A percentile compares a stretch with the other conserved stretches of the same genome.
These are phyloP conservation scores for Cyanoliseus patagonus DNA, from an alignment of 2,113 vertebrate species.

Conservation along the genomic window DNA sequence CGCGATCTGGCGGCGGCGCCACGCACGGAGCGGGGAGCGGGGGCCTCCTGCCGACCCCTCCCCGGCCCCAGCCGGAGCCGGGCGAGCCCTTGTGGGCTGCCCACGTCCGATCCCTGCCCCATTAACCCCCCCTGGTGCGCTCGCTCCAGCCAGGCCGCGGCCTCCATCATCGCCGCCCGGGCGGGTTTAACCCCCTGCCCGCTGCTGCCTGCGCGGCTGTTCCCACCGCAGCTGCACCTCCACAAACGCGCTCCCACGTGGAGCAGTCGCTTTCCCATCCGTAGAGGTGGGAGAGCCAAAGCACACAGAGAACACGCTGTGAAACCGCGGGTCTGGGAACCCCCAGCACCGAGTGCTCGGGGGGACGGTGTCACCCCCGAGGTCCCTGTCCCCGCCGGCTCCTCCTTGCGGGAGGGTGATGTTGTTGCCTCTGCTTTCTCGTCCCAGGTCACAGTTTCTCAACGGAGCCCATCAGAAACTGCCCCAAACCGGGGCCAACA, in stretches of 20 bases:
- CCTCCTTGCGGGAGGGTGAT: not conserved
- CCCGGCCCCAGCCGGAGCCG: no score
- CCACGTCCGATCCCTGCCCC: not conserved
- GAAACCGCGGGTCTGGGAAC: not conserved
- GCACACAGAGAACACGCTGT: no score
- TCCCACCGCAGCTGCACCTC: not conserved
- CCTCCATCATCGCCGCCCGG: not conserved
- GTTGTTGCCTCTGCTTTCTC: not conserved
- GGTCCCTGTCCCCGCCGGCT: no score
- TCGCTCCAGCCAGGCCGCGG: no score
- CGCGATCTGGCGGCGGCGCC: not conserved
- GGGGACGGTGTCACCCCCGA: not conserved
- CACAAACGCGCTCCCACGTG: fast-evolving
- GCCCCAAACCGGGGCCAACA: not conserved
- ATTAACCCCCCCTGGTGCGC: not conserved
- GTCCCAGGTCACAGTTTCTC: not conserved
- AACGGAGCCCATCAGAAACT: not conserved
- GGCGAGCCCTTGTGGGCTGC: not conserved
- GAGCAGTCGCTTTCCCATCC: not conserved
- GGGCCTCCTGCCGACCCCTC: not conserved
- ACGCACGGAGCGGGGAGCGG: not conserved
- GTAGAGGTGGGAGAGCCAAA: not conserved
- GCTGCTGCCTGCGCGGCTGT: not conserved
- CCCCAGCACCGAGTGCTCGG: no score
- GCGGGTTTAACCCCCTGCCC: not conserved